Evolutionary conservation across 2,888 invertebrate species (phyloP).

Genomic region (Euphydryas editha): DNA sequence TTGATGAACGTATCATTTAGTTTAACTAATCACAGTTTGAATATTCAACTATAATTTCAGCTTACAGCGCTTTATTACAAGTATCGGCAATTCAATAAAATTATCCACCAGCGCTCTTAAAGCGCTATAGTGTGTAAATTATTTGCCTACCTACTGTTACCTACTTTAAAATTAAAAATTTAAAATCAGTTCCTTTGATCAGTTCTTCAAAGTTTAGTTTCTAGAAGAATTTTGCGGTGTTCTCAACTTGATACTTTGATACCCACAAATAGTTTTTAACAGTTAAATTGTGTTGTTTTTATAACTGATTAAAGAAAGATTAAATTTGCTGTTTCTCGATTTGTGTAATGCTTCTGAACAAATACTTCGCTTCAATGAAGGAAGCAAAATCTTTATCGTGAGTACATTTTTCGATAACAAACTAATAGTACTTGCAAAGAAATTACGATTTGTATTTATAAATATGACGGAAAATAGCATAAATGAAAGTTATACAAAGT

Average conservation of each 20-base stretch:
- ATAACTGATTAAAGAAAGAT: neutral
- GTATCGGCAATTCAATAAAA: neutral
- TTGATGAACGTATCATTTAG: neutral
- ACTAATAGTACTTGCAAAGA: too few species aligned
- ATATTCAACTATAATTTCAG: neutral
- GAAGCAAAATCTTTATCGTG: neutral
- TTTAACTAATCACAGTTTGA: neutral
- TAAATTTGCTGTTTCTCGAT: neutral
- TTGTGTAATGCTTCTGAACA: slow-evolving; percentile 3
- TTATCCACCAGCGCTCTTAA: neutral
- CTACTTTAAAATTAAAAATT: too few species aligned
- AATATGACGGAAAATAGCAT: too few species aligned
- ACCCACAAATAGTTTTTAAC: neutral
- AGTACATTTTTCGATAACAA: neutral
- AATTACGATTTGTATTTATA: too few species aligned
- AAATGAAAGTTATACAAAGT: too few species aligned
- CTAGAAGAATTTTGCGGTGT: too few species aligned
- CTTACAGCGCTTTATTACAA: neutral
- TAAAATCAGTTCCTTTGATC: neutral
- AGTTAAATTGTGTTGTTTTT: neutral
- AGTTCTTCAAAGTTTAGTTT: neutral
- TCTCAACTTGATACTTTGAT: neutral
- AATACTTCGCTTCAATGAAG: slow-evolving; percentile 7
- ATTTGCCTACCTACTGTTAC: neutral
- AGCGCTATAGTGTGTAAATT: neutral